These are phyloP conservation scores for Haplochromis burtoni DNA, from an alignment of 2,113 vertebrate genomes.

Conservation along the genomic window DNA sequence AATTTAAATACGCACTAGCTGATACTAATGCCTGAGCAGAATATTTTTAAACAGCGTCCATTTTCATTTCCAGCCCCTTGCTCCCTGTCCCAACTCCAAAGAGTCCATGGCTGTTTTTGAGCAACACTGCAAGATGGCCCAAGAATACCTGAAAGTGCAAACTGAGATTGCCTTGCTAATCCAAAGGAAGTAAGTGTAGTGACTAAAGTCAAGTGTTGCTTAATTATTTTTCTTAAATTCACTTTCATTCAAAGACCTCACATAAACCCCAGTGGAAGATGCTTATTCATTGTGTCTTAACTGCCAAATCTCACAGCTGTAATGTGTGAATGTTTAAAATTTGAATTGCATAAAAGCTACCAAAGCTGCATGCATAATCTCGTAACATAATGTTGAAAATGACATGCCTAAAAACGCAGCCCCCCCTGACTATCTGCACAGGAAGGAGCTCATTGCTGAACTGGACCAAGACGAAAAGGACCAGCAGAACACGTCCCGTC, in stretches of 20 bases:
- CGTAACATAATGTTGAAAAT: not conserved
- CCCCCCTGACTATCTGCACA: constrained; percentile 19
- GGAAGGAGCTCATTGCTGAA: constrained; percentile 96
- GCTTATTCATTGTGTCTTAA: not conserved
- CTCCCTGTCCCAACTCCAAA: constrained; percentile 99
- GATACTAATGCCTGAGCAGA: not conserved
- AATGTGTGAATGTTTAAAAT: not conserved
- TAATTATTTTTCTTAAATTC: not conserved
- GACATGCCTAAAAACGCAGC: not conserved
- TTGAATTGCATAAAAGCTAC: not conserved
- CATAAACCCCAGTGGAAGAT: not conserved
- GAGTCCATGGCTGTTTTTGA: constrained; percentile 99
- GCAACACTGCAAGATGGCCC: constrained; percentile 99
- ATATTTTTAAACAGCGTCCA: not conserved
- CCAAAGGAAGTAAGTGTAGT: constrained; percentile 89
- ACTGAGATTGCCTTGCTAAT: constrained; percentile 96
- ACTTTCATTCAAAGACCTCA: not conserved
- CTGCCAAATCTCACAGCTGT: not conserved
- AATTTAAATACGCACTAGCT: not conserved
- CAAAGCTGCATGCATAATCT: not conserved
- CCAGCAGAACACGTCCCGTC: constrained; percentile 98
- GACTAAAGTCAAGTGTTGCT: not conserved
- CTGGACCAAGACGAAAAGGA: constrained; percentile 99
- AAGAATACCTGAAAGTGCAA: constrained; percentile 99
- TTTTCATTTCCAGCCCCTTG: constrained; percentile 85